A percentile compares a stretch with the other conserved stretches of the same genome.
Conservation (phyloP, 2,113 vertebrate genomes). For the Carassius auratus region DNA sequence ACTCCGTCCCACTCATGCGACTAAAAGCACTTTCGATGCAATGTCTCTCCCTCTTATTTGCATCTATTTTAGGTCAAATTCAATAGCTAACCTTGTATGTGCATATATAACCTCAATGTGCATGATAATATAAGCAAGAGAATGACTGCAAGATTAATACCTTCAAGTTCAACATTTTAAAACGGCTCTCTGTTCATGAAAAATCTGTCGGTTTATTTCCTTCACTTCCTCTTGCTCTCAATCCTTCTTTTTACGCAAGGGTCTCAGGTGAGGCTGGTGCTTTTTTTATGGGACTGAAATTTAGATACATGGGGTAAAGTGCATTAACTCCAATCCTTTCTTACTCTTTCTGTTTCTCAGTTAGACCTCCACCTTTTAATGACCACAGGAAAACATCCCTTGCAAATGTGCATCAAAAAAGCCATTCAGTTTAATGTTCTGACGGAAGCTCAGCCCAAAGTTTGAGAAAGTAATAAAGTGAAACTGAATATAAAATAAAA, state of each 20-base stretch:
- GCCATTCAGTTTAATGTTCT: neutral
- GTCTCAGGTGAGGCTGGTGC: slow-evolving; percentile 12
- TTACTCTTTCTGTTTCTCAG: neutral
- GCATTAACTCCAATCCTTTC: neutral
- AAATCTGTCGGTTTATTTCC: neutral
- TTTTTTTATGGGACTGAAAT: slow-evolving; percentile 50
- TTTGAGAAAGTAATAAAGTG: too few relatives aligned
- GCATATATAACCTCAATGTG: too few relatives aligned
- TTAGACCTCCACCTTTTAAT: neutral
- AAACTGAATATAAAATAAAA: neutral
- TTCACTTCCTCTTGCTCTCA: neutral
- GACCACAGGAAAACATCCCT: neutral
- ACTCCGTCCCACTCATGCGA: neutral
- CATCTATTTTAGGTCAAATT: neutral
- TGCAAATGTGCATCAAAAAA: neutral
- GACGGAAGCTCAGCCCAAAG: neutral
- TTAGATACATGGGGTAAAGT: slow-evolving; percentile 11
- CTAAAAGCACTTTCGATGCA: slow-evolving; percentile 4
- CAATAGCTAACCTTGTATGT: neutral
- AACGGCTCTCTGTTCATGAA: neutral
- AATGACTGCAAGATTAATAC: neutral
- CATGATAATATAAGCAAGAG: neutral
- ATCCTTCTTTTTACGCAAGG: neutral
- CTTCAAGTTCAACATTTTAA: neutral
- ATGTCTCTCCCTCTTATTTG: neutral